Conservation (phyloP, 2,888 invertebrate species). For the Drosophila meridionalis region DNA sequence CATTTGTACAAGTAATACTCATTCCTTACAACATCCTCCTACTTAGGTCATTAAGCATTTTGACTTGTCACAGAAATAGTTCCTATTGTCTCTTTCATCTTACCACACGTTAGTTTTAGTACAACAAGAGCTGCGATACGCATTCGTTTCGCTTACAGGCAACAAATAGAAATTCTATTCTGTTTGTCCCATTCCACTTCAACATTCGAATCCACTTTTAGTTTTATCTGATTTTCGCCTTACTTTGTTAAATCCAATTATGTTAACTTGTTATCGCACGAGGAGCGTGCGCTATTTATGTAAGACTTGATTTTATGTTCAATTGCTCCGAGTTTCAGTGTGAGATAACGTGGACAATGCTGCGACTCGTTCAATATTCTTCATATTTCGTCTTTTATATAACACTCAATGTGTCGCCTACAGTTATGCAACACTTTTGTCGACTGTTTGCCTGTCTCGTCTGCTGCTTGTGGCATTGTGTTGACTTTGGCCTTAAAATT, state of each 20-base stretch:
- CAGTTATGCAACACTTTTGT: conserved; percentile 24
- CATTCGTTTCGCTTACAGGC: neutral
- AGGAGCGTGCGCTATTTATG: neutral
- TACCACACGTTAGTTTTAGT: too few relatives aligned
- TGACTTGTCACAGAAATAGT: too few relatives aligned
- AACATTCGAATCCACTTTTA: neutral
- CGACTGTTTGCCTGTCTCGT: neutral
- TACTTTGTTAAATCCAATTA: neutral
- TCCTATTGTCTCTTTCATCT: too few relatives aligned
- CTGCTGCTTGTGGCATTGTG: conserved; percentile 9
- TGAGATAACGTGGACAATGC: neutral
- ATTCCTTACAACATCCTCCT: too few relatives aligned
- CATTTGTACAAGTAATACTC: too few relatives aligned
- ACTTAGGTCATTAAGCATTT: too few relatives aligned
- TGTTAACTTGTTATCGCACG: neutral
- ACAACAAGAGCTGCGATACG: too few relatives aligned
- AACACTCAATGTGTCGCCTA: conserved; percentile 16
- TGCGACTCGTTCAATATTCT: neutral
- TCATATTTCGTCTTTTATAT: neutral
- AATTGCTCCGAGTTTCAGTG: neutral
- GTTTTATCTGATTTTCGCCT: neutral
- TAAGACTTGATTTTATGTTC: neutral
- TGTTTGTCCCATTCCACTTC: neutral
- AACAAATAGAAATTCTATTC: too few relatives aligned
- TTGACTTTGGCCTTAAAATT: conserved; percentile 41